Conservation (phyloP, 2,113 vertebrate species). For the Himantopus leucocephalus region DNA sequence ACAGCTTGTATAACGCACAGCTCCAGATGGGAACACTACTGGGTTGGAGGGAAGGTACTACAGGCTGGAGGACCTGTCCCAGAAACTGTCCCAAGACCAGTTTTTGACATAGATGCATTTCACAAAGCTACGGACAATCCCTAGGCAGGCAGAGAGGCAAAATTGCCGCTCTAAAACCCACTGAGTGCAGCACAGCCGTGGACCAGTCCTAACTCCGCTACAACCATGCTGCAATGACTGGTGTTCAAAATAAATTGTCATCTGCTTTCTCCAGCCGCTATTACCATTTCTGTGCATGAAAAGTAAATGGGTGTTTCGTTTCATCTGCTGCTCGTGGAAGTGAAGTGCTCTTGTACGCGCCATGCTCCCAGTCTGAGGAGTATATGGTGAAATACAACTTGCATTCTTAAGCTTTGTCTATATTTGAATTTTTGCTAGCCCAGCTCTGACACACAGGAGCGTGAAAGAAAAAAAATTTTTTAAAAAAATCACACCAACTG, state of each 20-base stretch:
- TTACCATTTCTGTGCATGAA: slow-evolving; percentile 9
- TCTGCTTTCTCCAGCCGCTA: slow-evolving; percentile 2
- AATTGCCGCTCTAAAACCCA: neutral
- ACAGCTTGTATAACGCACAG: neutral
- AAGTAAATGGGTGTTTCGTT: slow-evolving; percentile 43
- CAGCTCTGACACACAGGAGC: neutral
- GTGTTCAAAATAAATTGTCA: slow-evolving; percentile 28
- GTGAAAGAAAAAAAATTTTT: neutral
- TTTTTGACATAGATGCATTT: neutral
- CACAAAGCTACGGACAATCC: neutral
- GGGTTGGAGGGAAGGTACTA: neutral
- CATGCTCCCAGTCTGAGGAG: neutral
- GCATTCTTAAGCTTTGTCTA: neutral
- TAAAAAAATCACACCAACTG: neutral
- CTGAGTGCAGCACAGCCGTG: neutral
- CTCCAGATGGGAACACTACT: neutral
- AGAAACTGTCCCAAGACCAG: neutral
- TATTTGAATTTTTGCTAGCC: slow-evolving; percentile 11
- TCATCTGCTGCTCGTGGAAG: neutral
- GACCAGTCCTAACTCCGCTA: neutral
- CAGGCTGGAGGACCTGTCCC: neutral
- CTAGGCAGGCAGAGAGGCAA: neutral
- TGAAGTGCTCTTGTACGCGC: neutral
- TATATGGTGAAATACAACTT: neutral
- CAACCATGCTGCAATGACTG: neutral